These are phyloP conservation scores for Microctonus brassicae DNA, from an alignment of 2,888 invertebrate species.

Conservation along the genomic window DNA sequence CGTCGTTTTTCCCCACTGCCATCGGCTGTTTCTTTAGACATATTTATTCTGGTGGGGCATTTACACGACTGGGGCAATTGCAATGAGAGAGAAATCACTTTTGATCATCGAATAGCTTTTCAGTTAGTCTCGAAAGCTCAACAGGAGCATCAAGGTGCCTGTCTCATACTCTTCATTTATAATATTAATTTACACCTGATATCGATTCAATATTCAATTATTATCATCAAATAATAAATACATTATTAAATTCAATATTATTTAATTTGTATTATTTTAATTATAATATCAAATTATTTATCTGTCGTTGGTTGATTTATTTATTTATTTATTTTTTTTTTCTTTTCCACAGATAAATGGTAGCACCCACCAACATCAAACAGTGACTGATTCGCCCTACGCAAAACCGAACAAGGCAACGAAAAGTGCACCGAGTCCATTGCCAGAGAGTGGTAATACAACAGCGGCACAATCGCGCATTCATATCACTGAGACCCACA, in stretches of 20 bases:
- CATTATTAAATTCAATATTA: background rate
- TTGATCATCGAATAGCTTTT: slow-evolving; percentile 20
- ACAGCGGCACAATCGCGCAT: slow-evolving; percentile 68
- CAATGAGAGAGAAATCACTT: slow-evolving; percentile 14
- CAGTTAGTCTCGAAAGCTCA: slow-evolving; percentile 36
- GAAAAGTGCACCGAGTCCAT: slow-evolving; percentile 70
- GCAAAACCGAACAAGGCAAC: slow-evolving; percentile 77
- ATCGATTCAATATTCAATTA: background rate
- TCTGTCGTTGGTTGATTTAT: background rate
- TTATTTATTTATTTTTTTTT: slow-evolving; percentile 1
- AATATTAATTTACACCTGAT: background rate
- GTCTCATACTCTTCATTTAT: slow-evolving; percentile 2
- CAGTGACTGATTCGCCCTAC: slow-evolving; percentile 79
- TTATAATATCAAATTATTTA: background rate
- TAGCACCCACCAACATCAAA: slow-evolving; percentile 75
- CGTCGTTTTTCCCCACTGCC: slow-evolving; percentile 37
- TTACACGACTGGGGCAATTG: slow-evolving; percentile 31
- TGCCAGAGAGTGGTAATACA: slow-evolving; percentile 57
- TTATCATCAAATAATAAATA: background rate
- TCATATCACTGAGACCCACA: slow-evolving; percentile 64
- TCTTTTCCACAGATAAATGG: slow-evolving; percentile 74
- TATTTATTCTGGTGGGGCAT: slow-evolving; percentile 41
- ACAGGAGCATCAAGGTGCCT: slow-evolving; percentile 24
- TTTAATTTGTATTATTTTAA: background rate
- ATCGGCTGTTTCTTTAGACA: slow-evolving; percentile 31